Conservation (phyloP, 2,113 vertebrate species). For the Tylochromis polylepis region DNA sequence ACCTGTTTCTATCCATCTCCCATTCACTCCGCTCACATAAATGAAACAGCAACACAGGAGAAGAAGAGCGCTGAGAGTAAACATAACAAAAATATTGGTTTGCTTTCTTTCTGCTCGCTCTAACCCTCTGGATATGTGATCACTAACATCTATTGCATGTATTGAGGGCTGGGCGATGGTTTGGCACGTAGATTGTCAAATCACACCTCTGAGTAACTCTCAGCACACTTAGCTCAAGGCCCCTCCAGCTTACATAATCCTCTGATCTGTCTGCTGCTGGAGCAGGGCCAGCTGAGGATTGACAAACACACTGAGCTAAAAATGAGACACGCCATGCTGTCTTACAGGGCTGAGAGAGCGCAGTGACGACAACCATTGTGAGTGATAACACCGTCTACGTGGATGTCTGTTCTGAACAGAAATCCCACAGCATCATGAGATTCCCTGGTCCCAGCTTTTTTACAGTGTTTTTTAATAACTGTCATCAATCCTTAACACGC, state of each 20-base stretch:
- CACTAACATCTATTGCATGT: slow-evolving; percentile 43
- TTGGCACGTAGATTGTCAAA: slow-evolving; percentile 64
- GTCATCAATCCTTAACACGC: background rate
- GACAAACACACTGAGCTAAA: slow-evolving; percentile 42
- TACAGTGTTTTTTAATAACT: background rate
- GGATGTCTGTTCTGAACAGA: background rate
- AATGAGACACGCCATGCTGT: slow-evolving; percentile 41
- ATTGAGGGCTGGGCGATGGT: slow-evolving; percentile 37
- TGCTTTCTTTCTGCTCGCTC: slow-evolving; percentile 32
- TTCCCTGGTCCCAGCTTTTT: background rate
- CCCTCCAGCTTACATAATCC: slow-evolving; percentile 67
- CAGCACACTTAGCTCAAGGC: slow-evolving; percentile 61
- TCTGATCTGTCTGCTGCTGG: slow-evolving; percentile 60
- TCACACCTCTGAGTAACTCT: slow-evolving; percentile 64
- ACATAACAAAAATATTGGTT: slow-evolving; percentile 50
- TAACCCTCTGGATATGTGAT: slow-evolving; percentile 57
- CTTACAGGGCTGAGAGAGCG: slow-evolving; percentile 30
- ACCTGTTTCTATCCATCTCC: slow-evolving; percentile 37
- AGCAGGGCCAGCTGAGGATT: slow-evolving; percentile 51
- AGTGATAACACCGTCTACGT: slow-evolving; percentile 12
- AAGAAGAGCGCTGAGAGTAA: slow-evolving; percentile 35
- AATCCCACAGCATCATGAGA: slow-evolving; percentile 4
- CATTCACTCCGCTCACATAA: slow-evolving; percentile 36
- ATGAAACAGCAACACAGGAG: slow-evolving; percentile 39
- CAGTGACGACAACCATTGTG: slow-evolving; percentile 31